Percentiles rank a stretch among this genome's conserved stretches.
phyloP scores from a whole-genome alignment of 2,797 vertebrate genomes.

The Lagodon rhomboides region DNA sequence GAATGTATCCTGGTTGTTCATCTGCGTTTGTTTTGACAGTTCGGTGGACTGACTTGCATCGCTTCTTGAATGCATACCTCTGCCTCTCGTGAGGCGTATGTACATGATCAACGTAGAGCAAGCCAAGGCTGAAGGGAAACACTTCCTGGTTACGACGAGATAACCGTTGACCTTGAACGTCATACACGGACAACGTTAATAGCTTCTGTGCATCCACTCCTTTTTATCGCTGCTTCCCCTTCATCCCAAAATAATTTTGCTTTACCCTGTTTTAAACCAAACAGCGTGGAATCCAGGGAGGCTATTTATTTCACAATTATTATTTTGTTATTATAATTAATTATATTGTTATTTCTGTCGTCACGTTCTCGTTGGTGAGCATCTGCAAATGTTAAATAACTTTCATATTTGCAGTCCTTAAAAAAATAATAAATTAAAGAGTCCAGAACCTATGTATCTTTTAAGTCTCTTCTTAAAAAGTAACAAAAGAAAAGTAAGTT shows the following conservation, averaged over 20 bases:
- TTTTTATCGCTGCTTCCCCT: conserved; percentile 74
- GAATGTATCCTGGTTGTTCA: conserved; percentile 72
- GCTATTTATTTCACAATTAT: conserved; percentile 84
- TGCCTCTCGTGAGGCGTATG: conserved; percentile 72
- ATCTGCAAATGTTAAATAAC: conserved; percentile 99
- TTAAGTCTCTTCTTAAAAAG: conserved; percentile 95
- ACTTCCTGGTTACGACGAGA: conserved; percentile 68
- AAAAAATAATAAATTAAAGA: conserved; percentile 99
- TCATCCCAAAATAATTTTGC: conserved; percentile 80
- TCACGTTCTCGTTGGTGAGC: conserved; percentile 89
- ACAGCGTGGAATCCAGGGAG: conserved; percentile 90
- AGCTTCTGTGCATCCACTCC: conserved; percentile 68
- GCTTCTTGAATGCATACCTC: conserved; percentile 73
- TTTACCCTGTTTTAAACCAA: conserved; percentile 86
- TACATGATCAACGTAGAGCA: conserved; percentile 76
- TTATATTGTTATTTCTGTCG: conserved; percentile 93
- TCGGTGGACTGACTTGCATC: conserved; percentile 69
- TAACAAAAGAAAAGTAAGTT: conserved; percentile 90
- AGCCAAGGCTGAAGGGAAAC: conserved; percentile 78
- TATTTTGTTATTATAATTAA: conserved; percentile 91
- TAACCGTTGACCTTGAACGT: conserved; percentile 76
- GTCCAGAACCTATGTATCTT: conserved; percentile 90
- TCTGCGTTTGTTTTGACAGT: conserved; percentile 68
- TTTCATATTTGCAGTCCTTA: conserved; percentile 97
- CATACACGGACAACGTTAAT: conserved; percentile 68